Evolutionary conservation across 2,797 vertebrate genomes (phyloP), one percentile per base, ranked within the genome.

Genomic region (Sebastes iracundus): DNA sequence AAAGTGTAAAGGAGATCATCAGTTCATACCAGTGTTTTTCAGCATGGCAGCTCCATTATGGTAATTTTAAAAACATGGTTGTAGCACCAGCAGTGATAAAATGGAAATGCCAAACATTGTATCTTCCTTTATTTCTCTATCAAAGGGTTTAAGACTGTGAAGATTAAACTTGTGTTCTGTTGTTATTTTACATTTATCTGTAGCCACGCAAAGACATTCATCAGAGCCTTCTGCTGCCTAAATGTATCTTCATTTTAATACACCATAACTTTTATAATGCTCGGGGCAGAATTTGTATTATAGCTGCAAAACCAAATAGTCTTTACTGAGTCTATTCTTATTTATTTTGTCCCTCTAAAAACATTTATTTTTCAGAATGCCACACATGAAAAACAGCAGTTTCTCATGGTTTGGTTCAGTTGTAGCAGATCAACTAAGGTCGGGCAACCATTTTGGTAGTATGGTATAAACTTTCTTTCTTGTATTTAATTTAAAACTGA

Each of bases 11-110:
- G 11, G 35, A 28, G 46, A 70, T 71, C 23, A 83, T 77, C 28
- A 75, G 42, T 77, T 79, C 33, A 76, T 67, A 52, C 12, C 8
- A 27, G 4, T 53, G 35, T 84, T 81, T 75, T 79, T 65, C 56
- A 72, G 69, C 52, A 27, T 73, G 62, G 73, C 66, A 59, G 60
- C 25, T 53, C 16, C 46, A 77, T 80, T 83, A 68, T 78, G 70
- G 3, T 65, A 58, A 84, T 75, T 72, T 65, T 0, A 3, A 30
- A 72, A 82, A 42, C 30, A 62, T 0, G 0, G 76, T 13, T 66
- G 32, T 49, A 55, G 7, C 35, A 25, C 23, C 13, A 9, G 18
- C 59, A 49, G 35, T 77, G 75, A 76, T 63, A 25, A 77, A 77
- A 56, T 72, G 59, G 49, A 32, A 68, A 77, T 42, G 32, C 27